Evolutionary conservation across 1,140 invertebrate genomes (phyloP), one percentile per base, ranked within the genome.

Genomic region (Diploscapter pachys): DNA sequence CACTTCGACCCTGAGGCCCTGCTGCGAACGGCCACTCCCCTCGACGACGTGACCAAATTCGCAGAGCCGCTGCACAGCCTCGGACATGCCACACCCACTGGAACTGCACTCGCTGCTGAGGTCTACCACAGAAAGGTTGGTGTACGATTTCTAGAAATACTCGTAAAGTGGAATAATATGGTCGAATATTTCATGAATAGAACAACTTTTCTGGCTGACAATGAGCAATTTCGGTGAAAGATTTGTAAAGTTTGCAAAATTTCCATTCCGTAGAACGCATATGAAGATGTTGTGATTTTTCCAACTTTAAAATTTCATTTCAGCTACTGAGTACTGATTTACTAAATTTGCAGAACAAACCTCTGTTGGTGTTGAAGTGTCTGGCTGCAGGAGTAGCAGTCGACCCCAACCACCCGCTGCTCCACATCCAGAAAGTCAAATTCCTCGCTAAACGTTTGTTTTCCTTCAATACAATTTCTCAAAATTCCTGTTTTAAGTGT

Each of bases 1-100:
- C 76, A 51, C 52, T 85, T 63, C 76, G 73, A 83, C 61, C 68
- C 82, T 3, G 59, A 84, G 53, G 80, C 73, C 48, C 71, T 84
- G n/a, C 4, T 82, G 0, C 73, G 75, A 54, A 66, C 80, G 3
- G 68, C 82, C 11, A 64, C 75, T 71, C 84, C 84, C 4, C 65
- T 85, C 49, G 83, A 84, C 9, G 84, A 85, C 54, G 83, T 84
- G n/a, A 63, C 75, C 51, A 86, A 86, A 55, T 86, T 85, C 62
- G 64, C 82, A 11, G 31, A 77, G n/a, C 81, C 80, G 11, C 59
- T 85, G 11, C 55, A 85, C 31, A 72, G 73, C 59, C 59, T 83
- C 49, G 78, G 74, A 59, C 75, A 79, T 9, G 49, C 49, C 54
- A 73, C 78, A 11, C 59, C 80, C 8, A 79, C 83, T 48, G 68